Conservation (phyloP, 2,888 invertebrate genomes). For the Melanostoma mellinum region DNA sequence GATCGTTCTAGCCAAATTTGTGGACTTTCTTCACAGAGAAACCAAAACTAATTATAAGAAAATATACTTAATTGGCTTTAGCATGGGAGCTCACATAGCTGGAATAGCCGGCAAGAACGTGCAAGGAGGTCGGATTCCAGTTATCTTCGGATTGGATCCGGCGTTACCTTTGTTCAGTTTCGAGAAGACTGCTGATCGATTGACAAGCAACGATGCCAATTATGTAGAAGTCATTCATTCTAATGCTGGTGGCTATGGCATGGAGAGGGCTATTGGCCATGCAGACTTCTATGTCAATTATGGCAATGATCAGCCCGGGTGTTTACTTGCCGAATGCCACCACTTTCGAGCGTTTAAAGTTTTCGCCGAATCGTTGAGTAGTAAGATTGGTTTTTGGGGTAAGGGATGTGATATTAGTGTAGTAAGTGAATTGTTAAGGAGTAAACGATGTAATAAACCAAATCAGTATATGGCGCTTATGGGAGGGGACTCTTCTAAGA, state of each 20-base stretch:
- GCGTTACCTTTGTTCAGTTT: constrained; percentile 82
- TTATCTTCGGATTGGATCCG: constrained; percentile 85
- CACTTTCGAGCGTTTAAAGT: constrained; percentile 79
- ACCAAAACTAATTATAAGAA: constrained; percentile 79
- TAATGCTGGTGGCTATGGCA: constrained; percentile 82
- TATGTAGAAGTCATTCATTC: constrained; percentile 90
- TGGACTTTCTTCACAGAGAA: constrained; percentile 86
- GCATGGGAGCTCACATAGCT: constrained; percentile 85
- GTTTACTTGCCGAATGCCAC: constrained; percentile 80
- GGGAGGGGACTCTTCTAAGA: constrained; percentile 76
- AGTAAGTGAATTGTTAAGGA: constrained; percentile 76
- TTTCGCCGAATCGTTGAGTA: constrained; percentile 76
- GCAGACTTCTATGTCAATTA: constrained; percentile 85
- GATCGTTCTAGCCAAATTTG: constrained; percentile 84
- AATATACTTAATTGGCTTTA: constrained; percentile 82
- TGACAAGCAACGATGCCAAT: constrained; percentile 86
- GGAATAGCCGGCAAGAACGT: constrained; percentile 83
- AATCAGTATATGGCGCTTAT: constrained; percentile 73
- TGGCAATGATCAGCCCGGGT: constrained; percentile 85
- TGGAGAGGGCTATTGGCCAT: constrained; percentile 82
- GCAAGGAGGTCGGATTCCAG: constrained; percentile 76
- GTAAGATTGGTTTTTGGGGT: constrained; percentile 72
- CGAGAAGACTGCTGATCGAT: constrained; percentile 76
- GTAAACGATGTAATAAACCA: constrained; percentile 75
- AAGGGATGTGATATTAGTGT: constrained; percentile 75